Conservation (phyloP, 2,888 invertebrate genomes). For the Gastrophysa polygoni region DNA sequence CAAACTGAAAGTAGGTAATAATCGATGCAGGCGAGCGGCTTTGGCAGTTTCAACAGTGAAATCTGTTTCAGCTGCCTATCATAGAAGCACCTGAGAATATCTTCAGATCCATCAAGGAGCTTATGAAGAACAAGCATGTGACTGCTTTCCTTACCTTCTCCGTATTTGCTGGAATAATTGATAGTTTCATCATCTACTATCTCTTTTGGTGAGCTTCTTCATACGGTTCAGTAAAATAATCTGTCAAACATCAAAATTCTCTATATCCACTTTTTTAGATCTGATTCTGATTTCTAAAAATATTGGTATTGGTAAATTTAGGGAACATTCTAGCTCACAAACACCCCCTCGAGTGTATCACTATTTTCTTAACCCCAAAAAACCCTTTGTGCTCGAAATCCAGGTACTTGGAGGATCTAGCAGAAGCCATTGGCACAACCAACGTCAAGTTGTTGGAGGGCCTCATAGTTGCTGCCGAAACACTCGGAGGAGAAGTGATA, state of each 20-base stretch:
- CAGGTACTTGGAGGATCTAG: slow-evolving; percentile 81
- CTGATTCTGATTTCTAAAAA: no score
- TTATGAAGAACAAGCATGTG: slow-evolving; percentile 70
- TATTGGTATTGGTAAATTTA: no score
- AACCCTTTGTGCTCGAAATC: no score
- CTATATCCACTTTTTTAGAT: no score
- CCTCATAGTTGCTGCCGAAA: slow-evolving; percentile 78
- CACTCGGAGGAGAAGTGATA: slow-evolving; percentile 77
- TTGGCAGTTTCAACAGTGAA: neutral
- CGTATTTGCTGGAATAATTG: slow-evolving; percentile 76
- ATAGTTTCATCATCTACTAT: slow-evolving; percentile 82
- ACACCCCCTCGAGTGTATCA: no score
- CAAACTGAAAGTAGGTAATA: slow-evolving; percentile 62
- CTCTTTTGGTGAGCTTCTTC: slow-evolving; percentile 82
- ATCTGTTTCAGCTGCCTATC: slow-evolving; percentile 68
- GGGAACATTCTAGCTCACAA: no score
- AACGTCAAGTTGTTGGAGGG: slow-evolving; percentile 82
- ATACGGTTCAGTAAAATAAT: no score
- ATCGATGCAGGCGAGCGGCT: neutral
- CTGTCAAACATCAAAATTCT: no score
- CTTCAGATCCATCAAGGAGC: slow-evolving; percentile 55
- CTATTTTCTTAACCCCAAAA: no score
- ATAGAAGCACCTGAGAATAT: slow-evolving; percentile 72
- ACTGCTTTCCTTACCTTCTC: slow-evolving; percentile 75
- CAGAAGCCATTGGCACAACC: slow-evolving; percentile 64